phyloP scores from a whole-genome alignment of 2,797 vertebrate genomes.

The Danio kyathit region DNA sequence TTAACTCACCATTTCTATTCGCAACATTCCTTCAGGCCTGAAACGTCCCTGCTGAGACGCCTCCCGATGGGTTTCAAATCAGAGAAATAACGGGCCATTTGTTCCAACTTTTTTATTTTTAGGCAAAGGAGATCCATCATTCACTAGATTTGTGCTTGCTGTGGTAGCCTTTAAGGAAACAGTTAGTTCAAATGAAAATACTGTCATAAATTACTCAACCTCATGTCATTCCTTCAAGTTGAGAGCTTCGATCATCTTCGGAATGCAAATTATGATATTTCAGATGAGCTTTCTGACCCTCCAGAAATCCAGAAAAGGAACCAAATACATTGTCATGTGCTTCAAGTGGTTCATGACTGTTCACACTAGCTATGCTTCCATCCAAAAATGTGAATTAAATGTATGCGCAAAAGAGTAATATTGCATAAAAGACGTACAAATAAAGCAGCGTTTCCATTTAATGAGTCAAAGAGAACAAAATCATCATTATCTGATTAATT shows the following conservation, averaged over 20 bases:
- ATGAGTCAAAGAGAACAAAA: too few species aligned
- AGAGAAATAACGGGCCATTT: conserved; percentile 43
- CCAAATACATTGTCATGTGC: too few species aligned
- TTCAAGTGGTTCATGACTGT: too few species aligned
- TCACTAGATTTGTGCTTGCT: background rate
- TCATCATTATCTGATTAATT: too few species aligned
- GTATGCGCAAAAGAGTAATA: too few species aligned
- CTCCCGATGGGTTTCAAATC: conserved; percentile 37
- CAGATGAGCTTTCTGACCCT: too few species aligned
- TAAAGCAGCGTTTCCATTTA: too few species aligned
- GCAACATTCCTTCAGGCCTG: conserved; percentile 37
- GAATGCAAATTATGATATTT: background rate
- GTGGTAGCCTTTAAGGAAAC: background rate
- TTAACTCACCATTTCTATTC: conserved; percentile 19
- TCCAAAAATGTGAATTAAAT: too few species aligned
- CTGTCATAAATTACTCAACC: background rate
- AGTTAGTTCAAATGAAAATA: background rate
- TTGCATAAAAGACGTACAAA: too few species aligned
- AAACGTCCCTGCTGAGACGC: background rate
- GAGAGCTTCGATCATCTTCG: background rate
- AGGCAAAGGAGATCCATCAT: background rate
- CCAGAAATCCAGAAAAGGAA: too few species aligned
- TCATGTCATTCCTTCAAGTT: background rate
- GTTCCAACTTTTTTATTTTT: conserved; percentile 23
- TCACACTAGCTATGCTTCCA: too few species aligned